A percentile compares a stretch with the other conserved stretches of the same genome.
Evolutionary conservation across 2,113 vertebrate species (phyloP).

Genomic region (Spea multiplicata): DNA sequence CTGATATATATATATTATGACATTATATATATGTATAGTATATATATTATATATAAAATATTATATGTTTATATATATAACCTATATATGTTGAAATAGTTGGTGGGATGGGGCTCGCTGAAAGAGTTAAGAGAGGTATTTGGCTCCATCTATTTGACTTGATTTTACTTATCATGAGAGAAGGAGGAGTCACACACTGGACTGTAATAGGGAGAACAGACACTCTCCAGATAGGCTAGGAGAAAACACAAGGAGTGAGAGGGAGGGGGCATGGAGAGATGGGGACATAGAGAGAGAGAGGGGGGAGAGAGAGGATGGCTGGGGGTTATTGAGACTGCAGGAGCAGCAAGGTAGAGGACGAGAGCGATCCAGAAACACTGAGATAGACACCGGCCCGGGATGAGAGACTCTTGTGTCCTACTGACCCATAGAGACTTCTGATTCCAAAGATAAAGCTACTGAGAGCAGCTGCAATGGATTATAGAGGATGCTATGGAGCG

Average conservation of each 20-base stretch:
- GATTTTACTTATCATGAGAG: constrained; percentile 34
- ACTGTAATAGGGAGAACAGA: constrained; percentile 22
- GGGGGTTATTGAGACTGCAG: constrained; percentile 12
- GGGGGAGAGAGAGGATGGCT: neutral
- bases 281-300: constrained; percentile 6
- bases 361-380: neutral
- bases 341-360: neutral
- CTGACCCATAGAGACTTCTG: neutral
- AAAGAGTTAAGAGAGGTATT: neutral
- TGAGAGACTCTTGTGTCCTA: neutral
- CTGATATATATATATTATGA: neutral
- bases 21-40: neutral
- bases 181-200: constrained; percentile 22
- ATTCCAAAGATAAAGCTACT: neutral
- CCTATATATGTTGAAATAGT: neutral
- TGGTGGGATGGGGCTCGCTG: neutral
- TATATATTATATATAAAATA: neutral
- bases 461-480: neutral
- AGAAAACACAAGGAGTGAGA: constrained; percentile 9
- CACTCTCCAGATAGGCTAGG: constrained; percentile 13
- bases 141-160: constrained; percentile 10
- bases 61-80: neutral
- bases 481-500: constrained; percentile 8
- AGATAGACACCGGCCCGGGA: neutral
- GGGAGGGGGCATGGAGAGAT: constrained; percentile 16